Evolutionary conservation across 2,888 invertebrate species (phyloP), one percentile per base, ranked within the genome.

Genomic region (Neoscelio sp.): DNA sequence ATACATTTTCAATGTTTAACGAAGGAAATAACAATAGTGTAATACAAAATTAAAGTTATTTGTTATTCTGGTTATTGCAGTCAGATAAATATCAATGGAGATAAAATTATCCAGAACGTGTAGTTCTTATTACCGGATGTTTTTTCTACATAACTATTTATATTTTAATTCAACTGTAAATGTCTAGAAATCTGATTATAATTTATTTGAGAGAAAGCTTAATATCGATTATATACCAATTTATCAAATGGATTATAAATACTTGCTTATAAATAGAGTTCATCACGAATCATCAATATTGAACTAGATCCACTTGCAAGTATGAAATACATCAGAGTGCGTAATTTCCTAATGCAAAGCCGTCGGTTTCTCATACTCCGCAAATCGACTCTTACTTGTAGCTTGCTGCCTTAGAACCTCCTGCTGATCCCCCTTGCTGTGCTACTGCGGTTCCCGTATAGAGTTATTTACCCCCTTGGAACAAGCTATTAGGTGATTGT

Each of bases 401-500:
- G 78, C 54, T 46, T 48, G 46, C 75, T 70, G 54, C 56, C 78
- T 71, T 38, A 42, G 42, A 54, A 76, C 67, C 73, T 60, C 75
- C 65, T 75, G 54, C 62, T 68, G 58, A 65, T 75, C 70, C 78
- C 78, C 65, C 60, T 58, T 44, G 42, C 48, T 65, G 13, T 40
- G 40, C 26, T 60, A 73, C 20, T 71, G 17, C 30, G 50, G 52
- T 60, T 70, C 68, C 75, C 54, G 70, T 64, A 68, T 75, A 74
- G 67, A 77, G 80, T 82, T 82, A 82, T 82, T 81, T 79, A 80
- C 64, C 76, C 83, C 82, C 83, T 85, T 84, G 84, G 83, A 85
- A 80, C 84, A 83, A 84, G 89, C 89, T 89, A 89, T 89, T 89
- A 89, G 87, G 85, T 87, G 89, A 89, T 89, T 89, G 89, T 89